These are phyloP conservation scores for Coracias cyanogaster DNA, from an alignment of 2,797 vertebrate species.

Conservation along the genomic window DNA sequence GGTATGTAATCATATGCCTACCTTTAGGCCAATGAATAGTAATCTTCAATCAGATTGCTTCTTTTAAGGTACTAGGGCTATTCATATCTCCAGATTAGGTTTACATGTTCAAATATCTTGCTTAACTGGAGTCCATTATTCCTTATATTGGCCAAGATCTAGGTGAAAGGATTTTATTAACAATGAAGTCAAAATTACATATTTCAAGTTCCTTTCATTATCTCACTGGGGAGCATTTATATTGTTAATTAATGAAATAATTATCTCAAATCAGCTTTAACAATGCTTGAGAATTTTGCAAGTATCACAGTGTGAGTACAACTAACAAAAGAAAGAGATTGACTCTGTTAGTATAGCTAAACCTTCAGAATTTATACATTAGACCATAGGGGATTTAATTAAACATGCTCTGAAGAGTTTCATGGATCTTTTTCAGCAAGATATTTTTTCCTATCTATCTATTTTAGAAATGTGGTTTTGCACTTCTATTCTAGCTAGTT, in stretches of 20 bases:
- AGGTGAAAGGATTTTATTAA: constrained; percentile 27
- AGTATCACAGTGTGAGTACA: neutral
- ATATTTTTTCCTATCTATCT: neutral
- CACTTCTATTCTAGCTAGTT: neutral
- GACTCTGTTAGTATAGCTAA: neutral
- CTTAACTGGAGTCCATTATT: neutral
- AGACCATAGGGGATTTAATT: neutral
- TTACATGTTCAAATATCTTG: neutral
- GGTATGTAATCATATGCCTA: neutral
- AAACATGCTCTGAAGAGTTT: neutral
- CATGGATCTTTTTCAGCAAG: neutral
- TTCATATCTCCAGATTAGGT: neutral
- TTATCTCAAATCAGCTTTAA: constrained; percentile 10
- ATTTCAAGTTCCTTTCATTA: constrained; percentile 11
- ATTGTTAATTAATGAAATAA: neutral
- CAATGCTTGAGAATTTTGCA: neutral
- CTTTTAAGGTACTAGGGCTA: neutral
- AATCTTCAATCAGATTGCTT: neutral
- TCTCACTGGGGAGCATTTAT: neutral
- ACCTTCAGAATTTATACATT: neutral
- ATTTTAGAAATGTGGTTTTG: neutral
- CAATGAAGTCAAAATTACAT: neutral
- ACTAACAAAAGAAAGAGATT: neutral
- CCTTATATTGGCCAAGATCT: neutral
- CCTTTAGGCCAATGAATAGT: neutral